Base-by-base conservation (phyloP, 2,888 invertebrate species). In the Campopleginae sp. region DNA sequence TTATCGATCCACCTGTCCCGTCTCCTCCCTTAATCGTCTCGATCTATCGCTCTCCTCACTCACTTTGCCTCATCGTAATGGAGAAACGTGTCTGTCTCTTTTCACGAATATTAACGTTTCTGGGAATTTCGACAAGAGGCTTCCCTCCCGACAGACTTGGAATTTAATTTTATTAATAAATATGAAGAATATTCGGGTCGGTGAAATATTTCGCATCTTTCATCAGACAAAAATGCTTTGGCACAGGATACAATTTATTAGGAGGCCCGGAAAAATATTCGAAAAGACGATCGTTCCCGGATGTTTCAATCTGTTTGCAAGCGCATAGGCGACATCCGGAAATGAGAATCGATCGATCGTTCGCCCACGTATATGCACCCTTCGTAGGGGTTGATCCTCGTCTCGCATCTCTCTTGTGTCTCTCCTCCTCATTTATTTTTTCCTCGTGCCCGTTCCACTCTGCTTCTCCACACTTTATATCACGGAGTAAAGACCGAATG, bases 1-100 rank as follows among this genome's bases (percentile, higher is more conserved):
- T 85, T 85, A 85, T 85, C 85, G 85, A 85, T 85, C 85, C 85
- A 85, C 78, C 85, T 85, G 85, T 65, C 70, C 23, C 68, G 70
- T 82, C 75, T 85, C 76, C 75, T 85, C 76, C 71, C 79, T 82
- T 79, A 82, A 85, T 85, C 82, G 82, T 79, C 54, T n/a, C 75
- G 65, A 54, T 27, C 76, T 17, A 72, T 82, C 78, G 66, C 46
- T 78, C 72, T 78, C 38, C 0, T 72, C 65, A 48, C 71, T 23
- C 68, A 72, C 66, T 33, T 27, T 27, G 42, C 14, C 63, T 42
- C 72, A 42, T 42, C 27, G 0, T 65, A 17, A 46, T 72, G 1
- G 48, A 70, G 38, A 33, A 0, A 14, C 4, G 12, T 46, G 17
- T 31, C 46, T 31, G 8, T 31, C 51, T 46, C 27, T 68, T 8